Conservation (phyloP, 2,797 vertebrate genomes). For the Diplodus puntazzo region DNA sequence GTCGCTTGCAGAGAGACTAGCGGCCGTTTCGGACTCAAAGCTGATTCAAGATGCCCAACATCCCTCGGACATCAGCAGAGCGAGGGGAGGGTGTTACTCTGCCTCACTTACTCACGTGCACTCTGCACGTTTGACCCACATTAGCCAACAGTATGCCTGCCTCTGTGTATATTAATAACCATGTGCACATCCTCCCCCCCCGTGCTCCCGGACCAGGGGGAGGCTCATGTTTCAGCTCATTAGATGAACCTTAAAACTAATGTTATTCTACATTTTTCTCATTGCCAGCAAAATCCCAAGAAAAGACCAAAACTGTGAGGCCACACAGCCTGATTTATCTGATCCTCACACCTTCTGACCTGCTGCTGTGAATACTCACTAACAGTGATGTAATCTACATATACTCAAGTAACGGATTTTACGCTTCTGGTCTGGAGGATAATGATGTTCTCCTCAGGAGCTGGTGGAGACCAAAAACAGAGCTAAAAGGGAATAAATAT, state of each 20-base stretch:
- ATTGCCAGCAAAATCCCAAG: not conserved
- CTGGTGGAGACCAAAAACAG: too few species aligned
- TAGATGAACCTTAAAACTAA: conserved; percentile 35
- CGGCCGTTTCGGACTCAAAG: conserved; percentile 51
- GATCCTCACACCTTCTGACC: too few species aligned
- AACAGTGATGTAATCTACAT: too few species aligned
- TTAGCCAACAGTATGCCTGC: conserved; percentile 56
- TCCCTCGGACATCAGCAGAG: conserved; percentile 50
- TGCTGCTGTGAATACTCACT: too few species aligned
- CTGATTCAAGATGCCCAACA: conserved; percentile 61
- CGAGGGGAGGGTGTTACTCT: conserved; percentile 29
- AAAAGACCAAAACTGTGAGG: not conserved
- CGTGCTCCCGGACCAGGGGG: conserved; percentile 48
- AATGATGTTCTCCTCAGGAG: too few species aligned
- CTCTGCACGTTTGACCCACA: conserved; percentile 77
- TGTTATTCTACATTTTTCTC: not conserved
- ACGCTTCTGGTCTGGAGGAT: too few species aligned
- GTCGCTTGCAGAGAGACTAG: conserved; percentile 32
- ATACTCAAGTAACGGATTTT: too few species aligned
- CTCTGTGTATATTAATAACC: conserved; percentile 72
- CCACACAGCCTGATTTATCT: not conserved
- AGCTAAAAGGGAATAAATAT: too few species aligned
- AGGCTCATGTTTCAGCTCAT: conserved; percentile 49
- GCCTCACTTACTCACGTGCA: conserved; percentile 65
- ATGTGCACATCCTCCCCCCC: conserved; percentile 53